Base-by-base conservation (phyloP, 2,888 invertebrate species). In the Geotrupes spiniger region DNA sequence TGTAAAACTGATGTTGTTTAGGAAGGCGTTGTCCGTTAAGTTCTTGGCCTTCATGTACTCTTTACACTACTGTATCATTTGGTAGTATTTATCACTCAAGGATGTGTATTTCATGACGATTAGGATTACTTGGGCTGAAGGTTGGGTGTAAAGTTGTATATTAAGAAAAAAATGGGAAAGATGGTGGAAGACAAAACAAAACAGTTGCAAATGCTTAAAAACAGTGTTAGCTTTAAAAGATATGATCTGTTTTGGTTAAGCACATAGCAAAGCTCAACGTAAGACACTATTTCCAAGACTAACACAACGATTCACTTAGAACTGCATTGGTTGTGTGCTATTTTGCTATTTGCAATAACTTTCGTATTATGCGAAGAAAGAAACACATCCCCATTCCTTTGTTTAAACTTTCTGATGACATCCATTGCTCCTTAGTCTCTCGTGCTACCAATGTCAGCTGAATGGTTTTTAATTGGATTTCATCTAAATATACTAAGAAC, bases 21-120 rank as follows among this genome's bases (percentile, higher is more conserved):
- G 47, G 5, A 71, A 54, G 0, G 60, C 62, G 2, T 53, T 37
- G 1, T 58, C 53, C 0, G 76, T 72, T 6, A 76, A 56, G 52
- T 73, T 73, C 46, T 75, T 76, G 53, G 72, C 69, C 1, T 63
- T 67, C 63, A 74, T 70, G 46, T 72, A 76, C 31, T 74, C 74
- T 26, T 68, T 61, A 16, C 76, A 57, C 52, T 76, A 74, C 41
- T 72, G 69, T 5, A 62, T 51, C 17, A 65, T 44, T 10, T 58
- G 58, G 46, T 63, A 57, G 44, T 64, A 66, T 39, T 67, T 66
- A 31, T 60, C 62, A 6, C 49, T 57, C 1, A 62, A 54, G 11
- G 55, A 59, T n/a, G 57, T 52, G 41, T 64, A 62, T 42, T 59
- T 63, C 8, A 57, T 56, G 48, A 64, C 57, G 2, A 63, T 50